A percentile compares a stretch with the other conserved stretches of the same genome.
Evolutionary conservation across 2,888 invertebrate species (phyloP).

Genomic region (Chouioia cunea): DNA sequence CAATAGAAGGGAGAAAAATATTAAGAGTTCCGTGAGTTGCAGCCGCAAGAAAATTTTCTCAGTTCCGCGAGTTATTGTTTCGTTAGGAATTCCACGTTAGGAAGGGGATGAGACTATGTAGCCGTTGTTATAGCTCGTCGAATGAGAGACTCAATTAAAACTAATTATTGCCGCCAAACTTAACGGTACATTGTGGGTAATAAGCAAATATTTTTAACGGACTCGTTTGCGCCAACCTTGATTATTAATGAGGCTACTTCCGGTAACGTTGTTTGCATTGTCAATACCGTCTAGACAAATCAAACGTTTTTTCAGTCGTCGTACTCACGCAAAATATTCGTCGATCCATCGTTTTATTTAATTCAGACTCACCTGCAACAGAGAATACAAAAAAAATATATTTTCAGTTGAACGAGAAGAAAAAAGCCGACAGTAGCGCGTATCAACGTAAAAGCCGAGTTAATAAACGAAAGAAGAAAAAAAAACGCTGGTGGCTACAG

Average conservation of each 20-base stretch:
- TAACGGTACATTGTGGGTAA: not conserved
- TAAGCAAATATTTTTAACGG: conserved; percentile 13
- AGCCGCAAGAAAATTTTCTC: not conserved
- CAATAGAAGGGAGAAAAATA: conserved; percentile 24
- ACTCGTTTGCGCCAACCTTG: not conserved
- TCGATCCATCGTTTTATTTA: too few species aligned
- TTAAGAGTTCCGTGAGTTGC: conserved; percentile 9
- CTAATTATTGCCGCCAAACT: conserved; percentile 4
- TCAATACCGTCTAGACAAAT: too few species aligned
- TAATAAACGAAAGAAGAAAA: too few species aligned
- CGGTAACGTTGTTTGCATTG: too few species aligned
- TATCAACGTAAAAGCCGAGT: too few species aligned
- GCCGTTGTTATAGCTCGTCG: too few species aligned
- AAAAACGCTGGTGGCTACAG: not conserved
- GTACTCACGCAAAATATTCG: too few species aligned
- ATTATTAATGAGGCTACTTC: not conserved
- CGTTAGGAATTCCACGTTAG: not conserved
- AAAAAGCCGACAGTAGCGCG: not conserved
- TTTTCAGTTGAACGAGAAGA: not conserved
- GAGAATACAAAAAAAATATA: conserved; percentile 12
- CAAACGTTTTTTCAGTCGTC: too few species aligned
- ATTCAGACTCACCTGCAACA: conserved; percentile 17
- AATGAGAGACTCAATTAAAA: conserved; percentile 22
- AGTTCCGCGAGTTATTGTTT: conserved; percentile 8
- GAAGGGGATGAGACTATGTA: not conserved